These are phyloP conservation scores for Propithecus perrieri DNA, from an alignment of 2,797 vertebrate genomes.

Conservation along the genomic window DNA sequence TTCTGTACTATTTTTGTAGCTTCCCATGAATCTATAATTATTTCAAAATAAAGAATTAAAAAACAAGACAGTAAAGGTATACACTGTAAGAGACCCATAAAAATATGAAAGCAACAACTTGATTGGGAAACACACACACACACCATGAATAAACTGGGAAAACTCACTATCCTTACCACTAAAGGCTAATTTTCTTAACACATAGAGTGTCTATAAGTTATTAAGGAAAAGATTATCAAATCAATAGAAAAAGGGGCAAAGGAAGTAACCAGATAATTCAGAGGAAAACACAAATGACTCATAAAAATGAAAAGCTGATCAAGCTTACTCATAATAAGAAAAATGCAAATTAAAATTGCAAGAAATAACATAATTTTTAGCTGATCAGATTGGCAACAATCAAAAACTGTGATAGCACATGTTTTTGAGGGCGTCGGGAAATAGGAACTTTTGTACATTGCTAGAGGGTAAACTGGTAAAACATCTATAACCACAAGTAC, in stretches of 20 bases:
- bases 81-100: neutral
- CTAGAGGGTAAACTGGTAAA: neutral
- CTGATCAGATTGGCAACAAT: neutral
- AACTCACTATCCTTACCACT: neutral
- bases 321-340: neutral
- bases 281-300: neutral
- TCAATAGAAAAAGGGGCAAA: conserved; percentile 26
- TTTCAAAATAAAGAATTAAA: neutral
- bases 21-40: neutral
- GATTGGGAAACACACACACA: neutral
- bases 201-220: neutral
- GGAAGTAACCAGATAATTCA: neutral
- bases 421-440: neutral
- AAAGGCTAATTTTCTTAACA: conserved; percentile 7
- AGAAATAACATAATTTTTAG: neutral
- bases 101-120: neutral
- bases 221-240: conserved; percentile 2
- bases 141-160: neutral
- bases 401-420: neutral
- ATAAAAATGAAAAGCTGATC: neutral
- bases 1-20: neutral
- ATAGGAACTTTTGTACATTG: neutral
- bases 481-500: neutral
- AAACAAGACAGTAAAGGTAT: neutral
- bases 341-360: neutral